Evolutionary conservation across 2,888 invertebrate species (phyloP).

Genomic region (Apamea monoglypha): DNA sequence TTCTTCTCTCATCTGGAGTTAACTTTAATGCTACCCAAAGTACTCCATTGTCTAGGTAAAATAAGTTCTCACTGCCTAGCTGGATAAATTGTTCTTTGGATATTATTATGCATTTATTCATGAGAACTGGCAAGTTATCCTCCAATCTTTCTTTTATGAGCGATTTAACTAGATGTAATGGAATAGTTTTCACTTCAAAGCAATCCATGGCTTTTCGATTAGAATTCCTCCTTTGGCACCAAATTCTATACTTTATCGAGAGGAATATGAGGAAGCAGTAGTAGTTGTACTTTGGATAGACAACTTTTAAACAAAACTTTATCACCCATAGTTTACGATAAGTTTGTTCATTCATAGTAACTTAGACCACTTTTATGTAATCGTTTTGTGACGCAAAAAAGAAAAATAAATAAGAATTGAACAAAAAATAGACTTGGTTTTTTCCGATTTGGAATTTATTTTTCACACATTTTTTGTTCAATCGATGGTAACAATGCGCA

Average conservation of each 20-base stretch:
- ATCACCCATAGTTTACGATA: conserved; percentile 83
- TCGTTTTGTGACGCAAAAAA: conserved; percentile 27
- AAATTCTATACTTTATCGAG: conserved; percentile 84
- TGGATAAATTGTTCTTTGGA: conserved; percentile 84
- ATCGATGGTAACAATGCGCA: not conserved
- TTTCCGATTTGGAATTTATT: conserved; percentile 14
- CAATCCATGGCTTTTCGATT: conserved; percentile 74
- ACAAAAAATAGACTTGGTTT: not conserved
- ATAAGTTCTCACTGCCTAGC: conserved; percentile 85
- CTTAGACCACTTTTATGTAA: conserved; percentile 22
- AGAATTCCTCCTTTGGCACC: conserved; percentile 69
- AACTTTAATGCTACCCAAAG: conserved; percentile 85
- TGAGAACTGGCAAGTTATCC: conserved; percentile 76
- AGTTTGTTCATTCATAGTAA: conserved; percentile 83
- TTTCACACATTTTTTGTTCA: conserved; percentile 39
- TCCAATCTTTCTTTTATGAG: conserved; percentile 77
- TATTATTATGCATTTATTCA: conserved; percentile 83
- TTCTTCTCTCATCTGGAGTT: conserved; percentile 75
- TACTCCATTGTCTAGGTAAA: conserved; percentile 85
- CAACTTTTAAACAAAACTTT: conserved; percentile 86
- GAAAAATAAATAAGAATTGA: conserved; percentile 37
- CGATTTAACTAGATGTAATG: conserved; percentile 72
- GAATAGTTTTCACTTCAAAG: conserved; percentile 77
- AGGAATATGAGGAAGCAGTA: conserved; percentile 84
- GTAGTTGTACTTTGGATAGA: conserved; percentile 87